A percentile compares a stretch with the other conserved stretches of the same genome.
phyloP scores from a whole-genome alignment of 2,113 vertebrate species.

The Paramormyrops kingsleyae region DNA sequence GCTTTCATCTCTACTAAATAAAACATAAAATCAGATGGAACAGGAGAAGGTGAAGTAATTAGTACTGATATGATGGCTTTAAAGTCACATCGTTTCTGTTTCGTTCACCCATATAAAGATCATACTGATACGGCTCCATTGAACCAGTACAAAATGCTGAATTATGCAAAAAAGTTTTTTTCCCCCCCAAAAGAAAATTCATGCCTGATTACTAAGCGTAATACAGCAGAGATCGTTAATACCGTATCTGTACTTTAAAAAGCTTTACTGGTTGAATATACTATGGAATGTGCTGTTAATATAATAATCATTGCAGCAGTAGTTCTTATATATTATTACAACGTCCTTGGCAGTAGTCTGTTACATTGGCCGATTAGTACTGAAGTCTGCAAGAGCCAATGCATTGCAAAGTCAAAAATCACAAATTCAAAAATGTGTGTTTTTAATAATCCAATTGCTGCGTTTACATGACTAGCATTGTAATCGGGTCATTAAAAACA shows the following conservation, averaged over 20 bases:
- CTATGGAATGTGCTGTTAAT: not conserved
- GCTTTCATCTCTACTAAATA: not conserved
- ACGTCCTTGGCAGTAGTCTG: not conserved
- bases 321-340: not conserved
- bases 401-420: not conserved
- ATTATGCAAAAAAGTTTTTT: conserved; percentile 28
- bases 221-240: not conserved
- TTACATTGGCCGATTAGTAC: not conserved
- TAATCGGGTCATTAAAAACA: not conserved
- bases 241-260: not conserved
- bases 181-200: conserved; percentile 25
- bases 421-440: not conserved
- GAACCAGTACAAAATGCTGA: conserved; percentile 31
- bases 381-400: not conserved
- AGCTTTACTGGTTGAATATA: not conserved
- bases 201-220: not conserved
- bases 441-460: not conserved
- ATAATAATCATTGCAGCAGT: not conserved
- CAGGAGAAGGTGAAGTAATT: not conserved
- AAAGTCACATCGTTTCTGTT: conserved; percentile 40
- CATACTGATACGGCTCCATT: conserved; percentile 31
- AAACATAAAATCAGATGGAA: not conserved
- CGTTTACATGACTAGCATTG: not conserved
- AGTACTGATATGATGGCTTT: conserved; percentile 38
- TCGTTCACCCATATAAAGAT: conserved; percentile 34